These are phyloP conservation scores for Pangasius mekongensis DNA, from an alignment of 2,797 vertebrate genomes.

Conservation along the genomic window DNA sequence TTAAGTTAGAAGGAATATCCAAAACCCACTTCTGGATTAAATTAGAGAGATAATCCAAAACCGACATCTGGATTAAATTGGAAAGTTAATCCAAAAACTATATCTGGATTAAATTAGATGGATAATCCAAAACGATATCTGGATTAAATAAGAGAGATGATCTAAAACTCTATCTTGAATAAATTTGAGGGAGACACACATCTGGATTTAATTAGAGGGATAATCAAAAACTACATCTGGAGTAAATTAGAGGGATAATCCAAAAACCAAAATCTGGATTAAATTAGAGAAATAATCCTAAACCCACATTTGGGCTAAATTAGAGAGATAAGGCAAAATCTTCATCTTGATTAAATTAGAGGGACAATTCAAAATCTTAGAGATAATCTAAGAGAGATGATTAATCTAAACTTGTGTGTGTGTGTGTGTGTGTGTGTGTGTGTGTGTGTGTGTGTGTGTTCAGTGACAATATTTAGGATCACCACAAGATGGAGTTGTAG, in stretches of 20 bases:
- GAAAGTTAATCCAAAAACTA: background rate
- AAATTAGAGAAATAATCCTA: background rate
- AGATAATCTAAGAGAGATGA: background rate
- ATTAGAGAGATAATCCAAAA: background rate
- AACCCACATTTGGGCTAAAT: background rate
- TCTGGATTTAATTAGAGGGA: background rate
- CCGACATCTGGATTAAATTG: background rate
- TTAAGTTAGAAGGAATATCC: background rate
- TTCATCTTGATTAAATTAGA: background rate
- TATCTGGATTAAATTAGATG: background rate
- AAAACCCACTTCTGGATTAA: background rate
- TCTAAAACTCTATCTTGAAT: background rate
- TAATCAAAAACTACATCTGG: background rate
- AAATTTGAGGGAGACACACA: background rate
- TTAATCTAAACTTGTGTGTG: background rate
- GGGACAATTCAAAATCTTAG: background rate
- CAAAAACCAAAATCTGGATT: background rate
- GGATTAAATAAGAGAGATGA: background rate
- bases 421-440: background rate
- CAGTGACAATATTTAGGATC: slow-evolving; percentile 10
- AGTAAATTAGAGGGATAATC: background rate
- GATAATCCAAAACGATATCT: background rate
- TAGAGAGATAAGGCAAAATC: background rate
- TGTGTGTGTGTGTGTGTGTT: background rate
- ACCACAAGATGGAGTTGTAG: slow-evolving; percentile 74